Base-by-base conservation (phyloP, 2,797 vertebrate genomes). In the Gallinago nigripennis region DNA sequence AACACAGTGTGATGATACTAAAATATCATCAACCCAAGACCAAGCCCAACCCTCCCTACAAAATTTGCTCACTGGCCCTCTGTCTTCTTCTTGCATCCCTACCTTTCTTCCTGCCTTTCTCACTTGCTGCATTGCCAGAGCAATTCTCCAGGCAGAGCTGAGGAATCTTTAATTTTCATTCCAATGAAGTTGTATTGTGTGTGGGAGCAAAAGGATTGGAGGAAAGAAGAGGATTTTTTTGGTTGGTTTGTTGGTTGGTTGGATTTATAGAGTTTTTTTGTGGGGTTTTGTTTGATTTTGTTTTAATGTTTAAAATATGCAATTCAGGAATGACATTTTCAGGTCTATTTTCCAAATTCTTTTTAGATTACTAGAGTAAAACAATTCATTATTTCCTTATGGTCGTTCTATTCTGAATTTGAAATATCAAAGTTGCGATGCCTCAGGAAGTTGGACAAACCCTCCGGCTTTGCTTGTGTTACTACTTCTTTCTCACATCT, bases 61-160 rank as follows among this genome's bases (percentile, higher is more conserved):
- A 85, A 85, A 81, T 6, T 6, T 39, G 41, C 37, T 43, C 2
- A 0, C 39, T 30, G 43, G 21, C 39, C 12, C 35, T 85, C 51
- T 57, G 12, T 20, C 12, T 0, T 2, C 21, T 12, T 69, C 53
- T 73, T 0, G 0, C n/a, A 79, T 80, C 76, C 30, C 39, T 61
- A 23, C 11, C 37, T 80, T 63, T 57, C 31, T 33, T 57, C n/a
- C 9, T 57, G 56, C n/a, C 23, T 24, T 58, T 35, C 56, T 35
- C 33, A 6, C 33, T 76, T 58, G 18, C 72, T 70, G 31, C 37
- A 75, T 31, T 39, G 31, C 28, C 53, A 60, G 27, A 66, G 35
- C 41, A 63, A 41, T 64, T 33, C 69, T 68, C 48, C 35, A 46
- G 35, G n/a, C 35, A 83, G 51, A 27, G 28, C 12, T 56, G 13